Evolutionary conservation across 1,140 invertebrate species (phyloP).

Genomic region (Drosophila ananassae): DNA sequence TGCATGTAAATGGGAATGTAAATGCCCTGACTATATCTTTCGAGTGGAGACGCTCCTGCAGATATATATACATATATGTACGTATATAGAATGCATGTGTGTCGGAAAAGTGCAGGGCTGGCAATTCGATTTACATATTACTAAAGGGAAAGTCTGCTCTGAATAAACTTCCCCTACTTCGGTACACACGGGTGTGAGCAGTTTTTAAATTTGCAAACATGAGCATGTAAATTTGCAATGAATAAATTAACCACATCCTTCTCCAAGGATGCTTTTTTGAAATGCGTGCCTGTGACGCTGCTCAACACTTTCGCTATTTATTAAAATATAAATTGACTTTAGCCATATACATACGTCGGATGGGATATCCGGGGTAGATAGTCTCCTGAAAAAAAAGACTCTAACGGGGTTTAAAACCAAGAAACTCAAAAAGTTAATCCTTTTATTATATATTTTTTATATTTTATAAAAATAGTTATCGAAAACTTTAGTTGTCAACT

Average conservation of each 20-base stretch:
- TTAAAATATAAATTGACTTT: slow-evolving; percentile 71
- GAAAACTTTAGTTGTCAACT: too few relatives aligned
- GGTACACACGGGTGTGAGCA: slow-evolving; percentile 40
- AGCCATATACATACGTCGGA: slow-evolving; percentile 6
- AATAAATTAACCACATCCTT: slow-evolving; percentile 69
- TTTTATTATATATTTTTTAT: too few relatives aligned
- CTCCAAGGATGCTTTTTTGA: background rate
- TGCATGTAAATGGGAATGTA: slow-evolving; percentile 38
- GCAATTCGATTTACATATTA: slow-evolving; percentile 76
- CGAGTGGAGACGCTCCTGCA: slow-evolving; percentile 57
- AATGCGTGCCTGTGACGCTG: slow-evolving; percentile 37
- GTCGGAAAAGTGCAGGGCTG: slow-evolving; percentile 28
- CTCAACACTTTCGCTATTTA: slow-evolving; percentile 78
- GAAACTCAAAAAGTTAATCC: too few relatives aligned
- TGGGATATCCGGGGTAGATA: too few relatives aligned
- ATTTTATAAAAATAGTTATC: too few relatives aligned
- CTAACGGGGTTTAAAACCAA: background rate
- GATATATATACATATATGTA: background rate
- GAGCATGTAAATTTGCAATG: slow-evolving; percentile 81
- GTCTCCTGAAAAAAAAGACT: background rate
- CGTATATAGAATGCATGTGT: slow-evolving; percentile 30
- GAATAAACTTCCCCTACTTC: slow-evolving; percentile 62
- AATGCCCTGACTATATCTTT: slow-evolving; percentile 45
- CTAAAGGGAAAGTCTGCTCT: slow-evolving; percentile 72
- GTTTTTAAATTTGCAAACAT: slow-evolving; percentile 81